Conservation (phyloP, 2,113 vertebrate genomes). For the Cheirogaleus medius region DNA sequence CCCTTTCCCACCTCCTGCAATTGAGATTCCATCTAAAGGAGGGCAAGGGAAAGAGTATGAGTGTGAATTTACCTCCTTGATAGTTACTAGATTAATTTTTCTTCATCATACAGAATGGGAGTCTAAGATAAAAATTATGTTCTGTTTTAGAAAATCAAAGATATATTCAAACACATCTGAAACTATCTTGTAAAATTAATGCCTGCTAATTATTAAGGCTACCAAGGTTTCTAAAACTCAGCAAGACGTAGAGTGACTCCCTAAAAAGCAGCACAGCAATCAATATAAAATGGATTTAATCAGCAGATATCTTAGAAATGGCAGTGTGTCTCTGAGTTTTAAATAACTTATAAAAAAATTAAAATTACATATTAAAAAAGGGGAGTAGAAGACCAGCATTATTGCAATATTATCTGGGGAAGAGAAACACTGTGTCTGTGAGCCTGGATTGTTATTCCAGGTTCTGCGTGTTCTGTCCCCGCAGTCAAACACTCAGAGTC, state of each 20-base stretch:
- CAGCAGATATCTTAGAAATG: neutral
- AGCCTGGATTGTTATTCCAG: neutral
- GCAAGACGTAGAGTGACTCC: neutral
- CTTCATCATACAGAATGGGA: neutral
- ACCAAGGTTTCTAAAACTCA: neutral
- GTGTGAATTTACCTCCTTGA: neutral
- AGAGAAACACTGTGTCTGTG: neutral
- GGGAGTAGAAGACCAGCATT: neutral
- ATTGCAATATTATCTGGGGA: neutral
- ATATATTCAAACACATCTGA: neutral
- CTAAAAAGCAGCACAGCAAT: neutral
- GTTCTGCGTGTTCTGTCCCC: neutral
- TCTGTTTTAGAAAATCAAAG: constrained; percentile 45
- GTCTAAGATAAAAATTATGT: constrained; percentile 29
- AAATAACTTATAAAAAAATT: neutral
- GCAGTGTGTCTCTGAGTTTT: neutral
- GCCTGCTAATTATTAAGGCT: constrained; percentile 20
- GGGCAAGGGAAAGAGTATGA: neutral
- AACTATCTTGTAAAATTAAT: constrained; percentile 42
- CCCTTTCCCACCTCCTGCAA: neutral
- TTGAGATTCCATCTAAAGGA: neutral
- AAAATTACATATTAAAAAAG: neutral
- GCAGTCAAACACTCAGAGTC: neutral
- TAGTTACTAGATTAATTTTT: neutral
- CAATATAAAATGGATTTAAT: neutral